These are phyloP conservation scores for Pegea sp. DNA, from an alignment of 23 tunicate species.

Conservation along the genomic window DNA sequence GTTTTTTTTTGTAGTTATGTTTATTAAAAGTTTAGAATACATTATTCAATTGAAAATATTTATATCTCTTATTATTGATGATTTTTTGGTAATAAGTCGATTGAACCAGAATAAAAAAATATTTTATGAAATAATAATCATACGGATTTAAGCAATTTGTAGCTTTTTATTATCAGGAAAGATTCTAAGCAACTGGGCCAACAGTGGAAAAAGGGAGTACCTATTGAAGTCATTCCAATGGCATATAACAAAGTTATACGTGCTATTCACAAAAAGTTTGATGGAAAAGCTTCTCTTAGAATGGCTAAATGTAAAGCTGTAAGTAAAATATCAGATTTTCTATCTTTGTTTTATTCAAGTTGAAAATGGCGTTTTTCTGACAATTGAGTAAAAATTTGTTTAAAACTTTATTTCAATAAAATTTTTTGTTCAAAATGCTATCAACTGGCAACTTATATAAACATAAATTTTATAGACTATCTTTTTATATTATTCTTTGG, in stretches of 20 bases:
- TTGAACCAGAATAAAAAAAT: no score
- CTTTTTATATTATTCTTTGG: no score
- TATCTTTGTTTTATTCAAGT: no score
- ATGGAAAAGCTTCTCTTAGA: constrained; percentile 47
- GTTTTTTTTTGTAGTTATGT: neutral
- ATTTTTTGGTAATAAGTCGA: no score
- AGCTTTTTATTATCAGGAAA: constrained; percentile 39
- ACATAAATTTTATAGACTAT: no score
- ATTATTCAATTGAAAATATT: neutral
- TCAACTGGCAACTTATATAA: no score
- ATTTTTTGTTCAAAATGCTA: no score
- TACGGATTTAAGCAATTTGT: no score
- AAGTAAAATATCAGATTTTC: neutral
- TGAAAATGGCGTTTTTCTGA: no score
- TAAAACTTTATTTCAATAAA: no score
- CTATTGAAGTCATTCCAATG: constrained; percentile 84
- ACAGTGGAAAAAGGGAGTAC: constrained; percentile 78
- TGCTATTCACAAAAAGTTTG: constrained; percentile 28
- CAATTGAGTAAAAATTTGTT: no score
- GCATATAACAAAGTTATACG: constrained; percentile 20
- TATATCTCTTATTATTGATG: neutral
- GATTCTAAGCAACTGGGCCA: constrained; percentile 57
- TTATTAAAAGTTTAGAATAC: neutral
- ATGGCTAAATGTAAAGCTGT: constrained; percentile 91
- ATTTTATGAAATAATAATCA: no score